Conservation (phyloP, 1,140 invertebrate genomes). For the Tetramorium parvispinum region DNA sequence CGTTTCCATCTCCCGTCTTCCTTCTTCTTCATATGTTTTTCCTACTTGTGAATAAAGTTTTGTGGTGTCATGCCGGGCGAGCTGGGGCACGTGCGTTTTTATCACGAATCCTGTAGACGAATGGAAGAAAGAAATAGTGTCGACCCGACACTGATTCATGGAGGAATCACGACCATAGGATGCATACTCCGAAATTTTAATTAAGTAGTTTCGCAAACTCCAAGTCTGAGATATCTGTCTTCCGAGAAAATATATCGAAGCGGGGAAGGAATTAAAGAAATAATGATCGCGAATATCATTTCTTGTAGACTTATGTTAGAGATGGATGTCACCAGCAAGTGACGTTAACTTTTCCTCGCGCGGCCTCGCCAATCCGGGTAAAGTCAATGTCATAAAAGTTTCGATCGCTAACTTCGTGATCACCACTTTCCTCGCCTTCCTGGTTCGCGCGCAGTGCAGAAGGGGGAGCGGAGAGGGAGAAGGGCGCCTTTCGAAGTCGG, state of each 20-base stretch:
- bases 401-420: constrained; percentile 17
- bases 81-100: constrained; percentile 47
- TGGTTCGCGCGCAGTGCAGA: constrained; percentile 1
- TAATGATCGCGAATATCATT: neutral
- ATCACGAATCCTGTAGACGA: neutral
- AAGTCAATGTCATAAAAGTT: constrained; percentile 45
- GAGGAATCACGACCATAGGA: neutral
- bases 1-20: constrained; percentile 52
- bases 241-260: neutral
- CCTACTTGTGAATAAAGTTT: constrained; percentile 64
- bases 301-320: neutral
- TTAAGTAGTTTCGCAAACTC: neutral
- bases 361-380: neutral
- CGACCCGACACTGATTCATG: neutral
- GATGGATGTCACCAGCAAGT: neutral
- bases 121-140: neutral
- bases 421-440: constrained; percentile 35
- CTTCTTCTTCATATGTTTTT: constrained; percentile 69
- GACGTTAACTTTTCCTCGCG: neutral
- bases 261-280: neutral
- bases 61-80: constrained; percentile 32
- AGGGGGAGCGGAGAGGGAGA: neutral
- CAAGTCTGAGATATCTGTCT: neutral
- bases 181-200: neutral
- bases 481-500: constrained; percentile 68